phyloP scores from a whole-genome alignment of 2,113 vertebrate genomes.

The Coptodon rendalli region DNA sequence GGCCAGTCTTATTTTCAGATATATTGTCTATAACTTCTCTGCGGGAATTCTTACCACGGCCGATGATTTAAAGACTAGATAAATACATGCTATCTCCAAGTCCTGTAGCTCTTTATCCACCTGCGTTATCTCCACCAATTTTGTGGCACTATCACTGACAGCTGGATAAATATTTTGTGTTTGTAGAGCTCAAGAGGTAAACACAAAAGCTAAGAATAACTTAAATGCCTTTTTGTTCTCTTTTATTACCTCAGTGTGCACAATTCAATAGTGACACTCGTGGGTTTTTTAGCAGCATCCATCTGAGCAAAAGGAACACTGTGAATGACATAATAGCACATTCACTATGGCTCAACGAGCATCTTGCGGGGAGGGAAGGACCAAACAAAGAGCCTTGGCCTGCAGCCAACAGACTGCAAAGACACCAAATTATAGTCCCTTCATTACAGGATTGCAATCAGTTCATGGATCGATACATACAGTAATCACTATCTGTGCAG shows the following conservation, averaged over 20 bases:
- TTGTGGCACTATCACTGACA: background rate
- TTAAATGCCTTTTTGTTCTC: background rate
- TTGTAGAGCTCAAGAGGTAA: background rate
- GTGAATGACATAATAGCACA: background rate
- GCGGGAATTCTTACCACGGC: rapidly evolving
- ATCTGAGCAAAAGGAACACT: background rate
- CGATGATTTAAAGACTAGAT: background rate
- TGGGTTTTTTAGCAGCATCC: background rate
- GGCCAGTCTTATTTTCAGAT: background rate
- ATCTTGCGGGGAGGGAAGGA: background rate
- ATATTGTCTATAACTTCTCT: background rate
- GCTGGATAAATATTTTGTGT: background rate
- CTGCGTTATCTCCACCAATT: background rate
- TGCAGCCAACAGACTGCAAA: constrained; percentile 10
- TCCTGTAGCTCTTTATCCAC: background rate
- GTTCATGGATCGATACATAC: constrained; percentile 35
- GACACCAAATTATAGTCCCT: constrained; percentile 25
- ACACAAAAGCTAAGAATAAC: background rate
- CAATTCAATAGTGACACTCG: background rate
- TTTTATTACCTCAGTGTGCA: background rate
- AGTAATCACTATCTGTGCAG: constrained; percentile 28
- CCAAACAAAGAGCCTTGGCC: constrained; percentile 23
- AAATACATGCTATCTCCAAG: background rate
- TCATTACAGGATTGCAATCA: constrained; percentile 42
- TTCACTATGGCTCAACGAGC: background rate